Conservation (phyloP, 2,797 vertebrate genomes). For the Hemibagrus guttatus region DNA sequence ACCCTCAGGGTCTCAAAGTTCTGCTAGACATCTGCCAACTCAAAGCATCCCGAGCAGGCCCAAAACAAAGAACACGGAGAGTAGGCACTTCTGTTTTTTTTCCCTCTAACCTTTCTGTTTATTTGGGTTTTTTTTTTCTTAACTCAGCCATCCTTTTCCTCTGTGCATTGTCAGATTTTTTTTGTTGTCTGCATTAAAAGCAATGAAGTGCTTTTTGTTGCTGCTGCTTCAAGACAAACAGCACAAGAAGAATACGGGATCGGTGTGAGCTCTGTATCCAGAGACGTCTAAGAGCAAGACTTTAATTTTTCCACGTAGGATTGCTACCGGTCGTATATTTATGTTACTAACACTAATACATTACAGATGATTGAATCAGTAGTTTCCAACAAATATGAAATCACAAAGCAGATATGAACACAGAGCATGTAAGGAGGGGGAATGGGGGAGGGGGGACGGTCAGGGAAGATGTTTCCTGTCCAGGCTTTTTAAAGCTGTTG, state of each 20-base stretch:
- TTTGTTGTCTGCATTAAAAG: background rate
- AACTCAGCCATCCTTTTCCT: conserved; percentile 10
- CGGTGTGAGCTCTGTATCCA: background rate
- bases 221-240: background rate
- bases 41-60: conserved; percentile 55
- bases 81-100: conserved; percentile 76
- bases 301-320: background rate
- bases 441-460: no score
- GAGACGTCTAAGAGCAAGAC: background rate
- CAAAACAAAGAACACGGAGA: conserved; percentile 58
- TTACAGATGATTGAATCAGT: conserved; percentile 6
- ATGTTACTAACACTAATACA: conserved; percentile 17
- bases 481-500: background rate
- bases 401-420: background rate
- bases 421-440: background rate
- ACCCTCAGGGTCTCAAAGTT: background rate
- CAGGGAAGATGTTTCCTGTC: background rate
- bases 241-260: background rate
- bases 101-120: background rate
- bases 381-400: background rate
- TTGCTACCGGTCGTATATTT: conserved; percentile 4
- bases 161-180: background rate
- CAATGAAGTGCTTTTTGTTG: background rate
- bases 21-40: conserved; percentile 33
- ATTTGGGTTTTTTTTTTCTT: background rate